phyloP scores from a whole-genome alignment of 2,113 vertebrate genomes.

The Emydocephalus ijimae region DNA sequence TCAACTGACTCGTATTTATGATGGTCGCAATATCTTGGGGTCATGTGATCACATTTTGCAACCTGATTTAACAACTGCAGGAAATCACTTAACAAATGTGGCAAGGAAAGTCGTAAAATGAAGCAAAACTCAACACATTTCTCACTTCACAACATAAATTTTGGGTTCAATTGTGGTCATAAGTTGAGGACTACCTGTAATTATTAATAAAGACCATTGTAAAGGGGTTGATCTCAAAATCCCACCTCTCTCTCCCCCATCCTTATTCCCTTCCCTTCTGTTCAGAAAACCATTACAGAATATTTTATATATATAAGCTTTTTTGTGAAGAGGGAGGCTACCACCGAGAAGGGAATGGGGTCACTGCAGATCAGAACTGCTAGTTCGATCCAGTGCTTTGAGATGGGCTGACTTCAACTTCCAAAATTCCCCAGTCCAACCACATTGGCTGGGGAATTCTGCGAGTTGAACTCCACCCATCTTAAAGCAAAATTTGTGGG shows the following conservation, averaged over 20 bases:
- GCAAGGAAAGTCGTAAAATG: no score
- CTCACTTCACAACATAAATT: no score
- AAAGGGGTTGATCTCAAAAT: background rate
- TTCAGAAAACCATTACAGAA: background rate
- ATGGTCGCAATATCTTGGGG: no score
- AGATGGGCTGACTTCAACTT: background rate
- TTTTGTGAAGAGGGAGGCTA: background rate
- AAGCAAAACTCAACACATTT: no score
- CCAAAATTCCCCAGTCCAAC: background rate
- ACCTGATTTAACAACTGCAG: no score
- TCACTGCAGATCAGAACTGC: background rate
- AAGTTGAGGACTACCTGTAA: no score
- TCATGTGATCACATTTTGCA: no score
- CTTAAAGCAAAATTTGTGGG: no score
- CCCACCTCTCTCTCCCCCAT: accelerated
- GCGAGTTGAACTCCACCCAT: no score
- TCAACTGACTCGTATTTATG: no score
- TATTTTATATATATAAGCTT: background rate
- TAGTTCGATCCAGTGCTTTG: background rate
- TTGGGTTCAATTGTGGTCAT: no score
- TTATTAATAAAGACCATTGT: background rate
- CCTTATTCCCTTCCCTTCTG: background rate
- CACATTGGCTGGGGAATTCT: background rate
- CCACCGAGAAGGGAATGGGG: background rate
- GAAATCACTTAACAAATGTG: no score